Evolutionary conservation across 2,888 invertebrate genomes (phyloP), one percentile per base, ranked within the genome.

Genomic region (Tipula vernalis): DNA sequence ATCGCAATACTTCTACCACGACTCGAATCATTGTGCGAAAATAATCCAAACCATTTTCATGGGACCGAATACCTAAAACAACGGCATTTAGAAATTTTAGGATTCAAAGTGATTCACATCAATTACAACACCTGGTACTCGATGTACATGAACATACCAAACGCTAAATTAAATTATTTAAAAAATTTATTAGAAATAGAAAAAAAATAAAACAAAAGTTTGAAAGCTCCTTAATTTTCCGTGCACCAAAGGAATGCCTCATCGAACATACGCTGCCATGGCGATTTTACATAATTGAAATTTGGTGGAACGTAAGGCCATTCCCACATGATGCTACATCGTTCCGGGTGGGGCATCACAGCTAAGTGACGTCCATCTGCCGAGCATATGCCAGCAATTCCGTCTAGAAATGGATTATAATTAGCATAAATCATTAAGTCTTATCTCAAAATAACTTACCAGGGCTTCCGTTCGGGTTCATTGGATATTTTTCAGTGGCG

Each of bases 261-360:
- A 89, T 95, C 94, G 92, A 99, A 99, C 93, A 99, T 96, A 88
- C 94, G 93, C 88, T 96, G 94, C 99, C 99, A 99, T 0, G 99
- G 99, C 41, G 98, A 96, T 89, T 93, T 93, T 87, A 93, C 92
- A 87, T 93, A 92, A 39, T 90, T 89, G 90, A 94, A 93, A 87
- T 91, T 91, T 6, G 91, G 90, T 6, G 94, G 94, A 88, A 92
- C 91, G 90, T 95, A 95, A 0, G 98, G 95, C 95, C 98, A 97
- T 91, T 99, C 98, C 96, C 97, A 98, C 89, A 95, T 94, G 89
- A 96, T 93, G 87, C 96, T 95, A 90, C 97, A 97, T 88, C 99
- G 94, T 92, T 99, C 99, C 0, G 99, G 99, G 93, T 99, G 99
- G 2, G 99, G 99, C 99, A 99, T 99, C 94, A 99, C 94, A 0